Evolutionary conservation across 2,888 invertebrate genomes (phyloP).

Genomic region (Tortrix viridana): DNA sequence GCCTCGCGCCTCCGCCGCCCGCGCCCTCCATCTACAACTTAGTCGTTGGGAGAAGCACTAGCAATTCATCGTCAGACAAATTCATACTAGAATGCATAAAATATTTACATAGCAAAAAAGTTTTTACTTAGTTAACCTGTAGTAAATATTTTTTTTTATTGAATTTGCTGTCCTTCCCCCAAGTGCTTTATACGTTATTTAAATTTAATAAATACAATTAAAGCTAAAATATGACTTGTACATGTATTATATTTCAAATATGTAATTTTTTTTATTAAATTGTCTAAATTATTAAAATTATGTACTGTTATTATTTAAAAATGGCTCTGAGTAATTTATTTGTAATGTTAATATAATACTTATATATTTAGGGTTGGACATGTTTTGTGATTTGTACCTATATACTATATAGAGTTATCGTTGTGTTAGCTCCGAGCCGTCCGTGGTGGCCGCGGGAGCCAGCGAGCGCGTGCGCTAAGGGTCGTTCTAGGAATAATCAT

Average conservation of each 20-base stretch:
- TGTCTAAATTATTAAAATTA: constrained; percentile 77
- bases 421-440: constrained; percentile 14
- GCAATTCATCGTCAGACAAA: constrained; percentile 79
- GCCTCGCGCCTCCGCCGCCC: constrained; percentile 68
- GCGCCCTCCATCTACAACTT: constrained; percentile 63
- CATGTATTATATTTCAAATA: constrained; percentile 59
- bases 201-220: constrained; percentile 80
- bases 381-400: constrained; percentile 15
- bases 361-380: constrained; percentile 26
- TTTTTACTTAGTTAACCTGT: constrained; percentile 83
- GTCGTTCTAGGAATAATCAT: background rate
- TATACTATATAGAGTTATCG: constrained; percentile 7
- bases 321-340: constrained; percentile 43
- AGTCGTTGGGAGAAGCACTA: constrained; percentile 77
- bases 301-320: constrained; percentile 65
- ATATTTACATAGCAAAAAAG: constrained; percentile 84
- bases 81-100: constrained; percentile 82
- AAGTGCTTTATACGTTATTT: constrained; percentile 85
- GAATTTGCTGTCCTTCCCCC: constrained; percentile 85
- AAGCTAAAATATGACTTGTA: constrained; percentile 78
- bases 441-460: background rate
- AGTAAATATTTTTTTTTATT: constrained; percentile 83
- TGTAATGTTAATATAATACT: background rate
- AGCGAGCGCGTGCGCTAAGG: background rate
- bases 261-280: constrained; percentile 57